Conservation (phyloP, 2,113 vertebrate species). For the Eurystomus gularis region DNA sequence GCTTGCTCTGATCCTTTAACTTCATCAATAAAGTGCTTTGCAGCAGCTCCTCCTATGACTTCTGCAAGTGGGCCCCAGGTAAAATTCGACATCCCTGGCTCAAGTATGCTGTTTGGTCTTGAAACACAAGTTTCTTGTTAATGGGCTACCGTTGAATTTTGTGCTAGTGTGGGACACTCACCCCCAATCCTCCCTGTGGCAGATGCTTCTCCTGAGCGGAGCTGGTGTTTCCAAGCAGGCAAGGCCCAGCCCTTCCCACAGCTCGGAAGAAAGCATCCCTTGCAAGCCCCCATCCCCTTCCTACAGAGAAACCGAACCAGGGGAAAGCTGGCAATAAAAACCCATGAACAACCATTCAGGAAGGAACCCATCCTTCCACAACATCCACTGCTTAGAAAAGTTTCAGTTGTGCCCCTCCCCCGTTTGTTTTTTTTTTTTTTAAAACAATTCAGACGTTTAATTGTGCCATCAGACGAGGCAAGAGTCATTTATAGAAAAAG, state of each 20-base stretch:
- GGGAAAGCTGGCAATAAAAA: neutral
- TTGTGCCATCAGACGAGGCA: neutral
- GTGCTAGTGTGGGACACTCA: neutral
- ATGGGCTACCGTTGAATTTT: neutral
- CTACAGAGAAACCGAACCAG: neutral
- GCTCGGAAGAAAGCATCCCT: neutral
- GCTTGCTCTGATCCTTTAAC: neutral
- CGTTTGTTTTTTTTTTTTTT: neutral
- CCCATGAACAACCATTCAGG: neutral
- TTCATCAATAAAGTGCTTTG: neutral
- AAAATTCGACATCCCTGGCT: neutral
- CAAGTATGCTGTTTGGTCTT: neutral
- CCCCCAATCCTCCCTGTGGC: fast-evolving
- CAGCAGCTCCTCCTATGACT: neutral
- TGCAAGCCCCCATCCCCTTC: neutral
- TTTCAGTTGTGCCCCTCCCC: neutral
- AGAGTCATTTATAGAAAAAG: slow-evolving; percentile 28
- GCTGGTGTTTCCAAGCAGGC: neutral
- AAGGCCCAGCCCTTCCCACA: neutral
- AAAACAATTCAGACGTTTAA: neutral
- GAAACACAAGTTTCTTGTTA: neutral
- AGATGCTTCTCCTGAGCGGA: neutral
- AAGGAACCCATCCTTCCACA: neutral
- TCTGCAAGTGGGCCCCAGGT: neutral
- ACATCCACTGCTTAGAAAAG: neutral